Percentiles rank a stretch among this genome's conserved stretches.
Conservation (phyloP, 1,140 invertebrate species). For the Philopotamus ludificatus region DNA sequence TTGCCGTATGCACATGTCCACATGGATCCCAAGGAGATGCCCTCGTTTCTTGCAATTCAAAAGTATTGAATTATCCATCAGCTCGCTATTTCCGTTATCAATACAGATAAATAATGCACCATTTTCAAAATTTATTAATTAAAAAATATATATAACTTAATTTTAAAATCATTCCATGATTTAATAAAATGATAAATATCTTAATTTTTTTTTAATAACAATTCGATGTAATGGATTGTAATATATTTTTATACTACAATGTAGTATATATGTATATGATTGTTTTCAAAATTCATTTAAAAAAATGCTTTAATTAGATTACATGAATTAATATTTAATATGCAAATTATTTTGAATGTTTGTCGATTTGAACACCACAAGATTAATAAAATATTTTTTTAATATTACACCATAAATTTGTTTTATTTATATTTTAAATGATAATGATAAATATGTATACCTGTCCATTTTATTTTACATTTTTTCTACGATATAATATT, state of each 20-base stretch:
- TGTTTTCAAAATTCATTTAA: neutral
- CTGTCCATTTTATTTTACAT: too few relatives aligned
- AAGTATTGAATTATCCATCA: conserved; percentile 38
- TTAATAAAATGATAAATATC: too few relatives aligned
- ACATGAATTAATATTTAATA: neutral
- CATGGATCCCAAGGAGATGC: conserved; percentile 77
- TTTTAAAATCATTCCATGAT: too few relatives aligned
- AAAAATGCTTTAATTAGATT: neutral
- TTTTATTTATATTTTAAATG: neutral
- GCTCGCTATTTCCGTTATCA: conserved; percentile 45
- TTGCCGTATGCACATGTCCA: conserved; percentile 82
- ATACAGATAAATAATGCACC: too few relatives aligned
- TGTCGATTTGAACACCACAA: neutral
- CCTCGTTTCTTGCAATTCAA: conserved; percentile 50
- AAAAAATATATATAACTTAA: too few relatives aligned
- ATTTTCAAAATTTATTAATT: too few relatives aligned
- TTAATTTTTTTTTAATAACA: too few relatives aligned
- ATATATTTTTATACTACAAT: too few relatives aligned
- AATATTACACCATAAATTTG: neutral
- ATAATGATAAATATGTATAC: too few relatives aligned
- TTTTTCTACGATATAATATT: too few relatives aligned
- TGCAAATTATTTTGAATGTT: neutral
- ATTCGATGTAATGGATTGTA: too few relatives aligned
- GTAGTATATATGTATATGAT: neutral
- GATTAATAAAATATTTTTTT: neutral